A percentile compares a stretch with the other conserved stretches of the same genome.
Conservation (phyloP, 2,888 invertebrate genomes). For the Brachypterus glaber region DNA sequence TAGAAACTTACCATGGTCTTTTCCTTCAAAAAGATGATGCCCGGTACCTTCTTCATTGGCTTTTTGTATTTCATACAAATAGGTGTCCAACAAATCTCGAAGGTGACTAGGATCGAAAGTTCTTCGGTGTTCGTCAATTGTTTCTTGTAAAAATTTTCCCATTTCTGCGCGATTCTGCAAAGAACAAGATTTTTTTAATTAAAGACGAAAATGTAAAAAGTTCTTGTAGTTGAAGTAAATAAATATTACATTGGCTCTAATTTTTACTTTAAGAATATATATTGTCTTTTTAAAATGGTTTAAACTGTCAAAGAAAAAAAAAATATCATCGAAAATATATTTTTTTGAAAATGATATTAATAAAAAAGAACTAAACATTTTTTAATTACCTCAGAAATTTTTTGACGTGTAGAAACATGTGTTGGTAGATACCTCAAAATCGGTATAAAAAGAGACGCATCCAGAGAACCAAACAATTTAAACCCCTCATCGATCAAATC, state of each 20-base stretch:
- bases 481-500: slow-evolving; percentile 86
- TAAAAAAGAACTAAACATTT: neutral
- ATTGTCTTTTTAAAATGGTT: neutral
- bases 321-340: neutral
- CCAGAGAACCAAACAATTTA: slow-evolving; percentile 73
- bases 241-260: too few species aligned
- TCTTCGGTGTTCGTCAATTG: slow-evolving; percentile 70
- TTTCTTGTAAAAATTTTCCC: slow-evolving; percentile 73
- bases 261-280: slow-evolving; percentile 6
- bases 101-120: slow-evolving; percentile 66
- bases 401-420: slow-evolving; percentile 42
- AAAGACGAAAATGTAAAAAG: neutral
- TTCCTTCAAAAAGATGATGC: slow-evolving; percentile 69
- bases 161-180: slow-evolving; percentile 69
- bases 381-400: slow-evolving; percentile 44
- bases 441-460: slow-evolving; percentile 76
- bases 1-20: slow-evolving; percentile 71
- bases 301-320: slow-evolving; percentile 2
- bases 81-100: slow-evolving; percentile 78
- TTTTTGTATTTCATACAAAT: slow-evolving; percentile 74
- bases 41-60: slow-evolving; percentile 68
- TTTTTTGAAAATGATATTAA: neutral
- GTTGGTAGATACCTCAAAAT: slow-evolving; percentile 56
- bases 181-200: too few species aligned
- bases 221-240: neutral